Evolutionary conservation across 2,888 invertebrate genomes (phyloP), one percentile per base, ranked within the genome.

Genomic region (Gasteruption jaculator): DNA sequence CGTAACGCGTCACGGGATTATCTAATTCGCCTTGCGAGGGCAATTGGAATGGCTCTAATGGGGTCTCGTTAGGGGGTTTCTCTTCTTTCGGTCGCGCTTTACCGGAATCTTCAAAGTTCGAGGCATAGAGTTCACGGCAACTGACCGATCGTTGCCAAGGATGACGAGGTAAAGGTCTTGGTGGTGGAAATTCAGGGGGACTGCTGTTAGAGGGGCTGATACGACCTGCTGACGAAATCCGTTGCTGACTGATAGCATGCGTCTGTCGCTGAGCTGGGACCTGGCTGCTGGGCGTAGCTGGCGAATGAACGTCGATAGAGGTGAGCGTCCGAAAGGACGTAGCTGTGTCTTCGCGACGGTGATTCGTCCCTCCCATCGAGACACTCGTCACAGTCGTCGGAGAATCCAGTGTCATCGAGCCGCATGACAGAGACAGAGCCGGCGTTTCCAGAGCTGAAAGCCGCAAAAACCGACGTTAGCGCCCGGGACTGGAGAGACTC

Each of bases 71-170:
- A 26, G 31, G 15, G 24, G 15, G 24, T 33, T 56, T 57, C n/a
- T 57, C 56, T 32, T 59, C 61, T 38, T 57, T 59, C 18, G 60
- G 79, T 62, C 81, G 82, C 52, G 82, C 79, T 57, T 81, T 77
- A 39, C 82, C 82, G 40, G 82, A 78, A 57, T 82, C 82, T 67
- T 83, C 83, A 71, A 83, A 83, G 71, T 81, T 83, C 67, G 81
- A 83, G 68, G 86, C 86, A 65, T 85, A 84, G 46, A 90, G 76
- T 65, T 89, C 87, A 72, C 86, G 83, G 72, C 88, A 88, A 62
- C 86, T 86, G 58, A 85, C 83, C 66, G 86, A 86, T 63, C 88
- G 84, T 50, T 86, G 82, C 85, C 86, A 86, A 45, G 77, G 70
- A 60, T 76, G 75, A 51, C 73, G 71, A 52, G 68, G 68, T 48